Percentiles rank a stretch among this genome's conserved stretches.
phyloP scores from a whole-genome alignment of 2,797 vertebrate species.

The Channa striata region DNA sequence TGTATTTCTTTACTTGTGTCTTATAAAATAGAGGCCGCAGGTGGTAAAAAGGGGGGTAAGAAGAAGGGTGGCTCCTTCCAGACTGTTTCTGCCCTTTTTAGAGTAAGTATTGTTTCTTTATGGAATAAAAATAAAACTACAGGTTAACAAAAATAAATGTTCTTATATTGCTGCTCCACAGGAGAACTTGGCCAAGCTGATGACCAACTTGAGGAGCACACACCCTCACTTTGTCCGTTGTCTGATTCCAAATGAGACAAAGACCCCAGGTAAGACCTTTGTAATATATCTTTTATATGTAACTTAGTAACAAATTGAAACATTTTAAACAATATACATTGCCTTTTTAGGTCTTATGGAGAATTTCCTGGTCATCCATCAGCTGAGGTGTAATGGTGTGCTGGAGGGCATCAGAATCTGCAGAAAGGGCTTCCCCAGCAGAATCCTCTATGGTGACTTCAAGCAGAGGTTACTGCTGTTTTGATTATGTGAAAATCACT shows the following conservation, averaged over 20 bases:
- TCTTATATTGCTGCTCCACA: conserved; percentile 42
- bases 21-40: conserved; percentile 10
- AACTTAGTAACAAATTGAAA: too few species aligned
- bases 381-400: conserved; percentile 90
- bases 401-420: too few species aligned
- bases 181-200: conserved; percentile 86
- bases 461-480: conserved; percentile 81
- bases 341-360: conserved; percentile 74
- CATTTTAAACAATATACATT: not conserved
- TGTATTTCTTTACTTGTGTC: too few species aligned
- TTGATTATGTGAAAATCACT: not conserved
- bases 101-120: conserved; percentile 75
- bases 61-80: conserved; percentile 94
- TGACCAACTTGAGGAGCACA: conserved; percentile 77
- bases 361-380: conserved; percentile 87
- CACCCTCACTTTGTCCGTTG: conserved; percentile 94
- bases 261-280: conserved; percentile 85
- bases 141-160: not conserved
- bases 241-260: conserved; percentile 91
- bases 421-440: too few species aligned
- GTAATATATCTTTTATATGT: too few species aligned
- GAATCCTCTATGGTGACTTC: too few species aligned
- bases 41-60: conserved; percentile 77
- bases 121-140: not conserved
- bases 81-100: conserved; percentile 85